These are phyloP conservation scores for Machimus atricapillus DNA, from an alignment of 2,888 invertebrate species.

Conservation along the genomic window DNA sequence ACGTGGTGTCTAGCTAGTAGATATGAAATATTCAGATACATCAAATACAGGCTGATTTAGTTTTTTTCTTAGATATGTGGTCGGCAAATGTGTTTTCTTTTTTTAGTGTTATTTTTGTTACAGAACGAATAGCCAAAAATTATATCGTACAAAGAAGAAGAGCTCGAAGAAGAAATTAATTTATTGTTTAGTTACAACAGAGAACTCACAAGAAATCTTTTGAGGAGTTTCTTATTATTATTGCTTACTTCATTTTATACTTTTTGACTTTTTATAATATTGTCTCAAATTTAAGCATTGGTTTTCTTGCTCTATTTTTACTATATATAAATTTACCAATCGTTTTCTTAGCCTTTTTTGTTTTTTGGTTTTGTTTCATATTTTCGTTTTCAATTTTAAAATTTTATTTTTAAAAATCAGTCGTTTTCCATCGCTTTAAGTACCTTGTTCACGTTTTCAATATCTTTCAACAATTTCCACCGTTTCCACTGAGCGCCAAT, in stretches of 20 bases:
- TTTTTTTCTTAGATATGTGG: neutral
- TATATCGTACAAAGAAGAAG: neutral
- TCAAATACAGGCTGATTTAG: neutral
- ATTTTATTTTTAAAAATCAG: neutral
- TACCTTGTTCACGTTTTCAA: neutral
- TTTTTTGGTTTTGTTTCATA: neutral
- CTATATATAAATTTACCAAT: neutral
- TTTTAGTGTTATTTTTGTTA: neutral
- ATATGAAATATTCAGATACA: conserved; percentile 21
- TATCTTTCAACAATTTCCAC: neutral
- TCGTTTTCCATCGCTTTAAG: neutral
- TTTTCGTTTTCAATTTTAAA: neutral
- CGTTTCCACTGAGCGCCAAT: neutral
- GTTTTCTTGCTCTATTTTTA: neutral
- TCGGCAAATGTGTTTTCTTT: neutral
- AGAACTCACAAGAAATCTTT: neutral
- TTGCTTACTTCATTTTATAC: conserved; percentile 23
- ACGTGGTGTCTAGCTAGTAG: conserved; percentile 17
- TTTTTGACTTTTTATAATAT: conserved; percentile 24
- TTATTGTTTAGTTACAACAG: neutral
- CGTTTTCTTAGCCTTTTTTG: neutral
- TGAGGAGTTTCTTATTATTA: neutral
- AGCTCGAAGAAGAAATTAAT: neutral
- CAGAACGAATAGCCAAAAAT: neutral
- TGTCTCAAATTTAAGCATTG: conserved; percentile 14